phyloP scores from a whole-genome alignment of 1,140 invertebrate genomes.

The Sitodiplosis mosellana region DNA sequence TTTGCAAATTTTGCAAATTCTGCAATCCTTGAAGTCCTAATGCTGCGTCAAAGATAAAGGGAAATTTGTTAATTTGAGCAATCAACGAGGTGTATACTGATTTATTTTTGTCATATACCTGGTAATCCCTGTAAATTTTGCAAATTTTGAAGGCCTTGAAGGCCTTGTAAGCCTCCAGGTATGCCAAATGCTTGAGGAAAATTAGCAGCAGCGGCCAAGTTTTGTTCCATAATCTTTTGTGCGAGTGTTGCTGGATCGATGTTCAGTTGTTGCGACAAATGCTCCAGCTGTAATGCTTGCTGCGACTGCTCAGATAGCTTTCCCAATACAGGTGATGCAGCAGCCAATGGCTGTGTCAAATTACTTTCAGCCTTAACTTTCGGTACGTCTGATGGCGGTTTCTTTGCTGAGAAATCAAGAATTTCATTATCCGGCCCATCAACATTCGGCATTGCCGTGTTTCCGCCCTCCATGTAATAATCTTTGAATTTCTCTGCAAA shows the following conservation, averaged over 20 bases:
- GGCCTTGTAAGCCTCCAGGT: slow-evolving; percentile 2
- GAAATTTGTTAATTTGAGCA: too few species aligned
- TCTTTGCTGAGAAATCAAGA: slow-evolving; percentile 4
- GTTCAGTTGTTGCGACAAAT: slow-evolving; percentile 6
- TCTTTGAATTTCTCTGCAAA: slow-evolving; percentile 79
- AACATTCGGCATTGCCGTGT: not conserved
- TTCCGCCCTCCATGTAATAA: slow-evolving; percentile 34
- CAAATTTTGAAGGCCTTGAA: not conserved
- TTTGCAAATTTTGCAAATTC: slow-evolving; percentile 15
- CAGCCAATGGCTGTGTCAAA: not conserved
- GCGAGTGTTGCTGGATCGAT: slow-evolving; percentile 38
- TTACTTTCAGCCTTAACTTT: not conserved
- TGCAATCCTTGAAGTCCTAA: not conserved
- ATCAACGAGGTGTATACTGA: too few species aligned
- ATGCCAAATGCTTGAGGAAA: slow-evolving; percentile 2
- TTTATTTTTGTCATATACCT: too few species aligned
- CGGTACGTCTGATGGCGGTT: not conserved
- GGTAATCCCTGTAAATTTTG: not conserved
- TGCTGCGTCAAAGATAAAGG: not conserved
- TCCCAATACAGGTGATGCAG: slow-evolving; percentile 19
- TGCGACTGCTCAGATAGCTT: not conserved
- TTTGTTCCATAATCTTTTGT: slow-evolving; percentile 39
- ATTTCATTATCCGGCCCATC: slow-evolving; percentile 3
- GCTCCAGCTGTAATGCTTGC: slow-evolving; percentile 1
- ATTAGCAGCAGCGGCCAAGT: slow-evolving; percentile 2